Percentiles rank a stretch among this genome's conserved stretches.
Evolutionary conservation across 2,888 invertebrate species (phyloP).

Genomic region (Ephialtes manifestator): DNA sequence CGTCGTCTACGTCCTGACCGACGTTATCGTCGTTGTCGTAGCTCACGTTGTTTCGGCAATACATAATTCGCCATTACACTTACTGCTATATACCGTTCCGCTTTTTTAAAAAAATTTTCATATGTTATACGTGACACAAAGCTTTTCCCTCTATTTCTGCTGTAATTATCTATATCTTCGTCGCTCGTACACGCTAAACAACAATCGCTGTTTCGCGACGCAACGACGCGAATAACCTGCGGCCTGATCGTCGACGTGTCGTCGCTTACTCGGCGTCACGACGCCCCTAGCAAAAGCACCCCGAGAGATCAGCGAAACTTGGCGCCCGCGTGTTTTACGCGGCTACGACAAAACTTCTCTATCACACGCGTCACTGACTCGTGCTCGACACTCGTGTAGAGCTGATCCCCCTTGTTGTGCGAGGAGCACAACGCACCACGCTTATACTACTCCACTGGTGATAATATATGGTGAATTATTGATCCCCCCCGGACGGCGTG

Average conservation of each 20-base stretch:
- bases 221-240: conserved; percentile 4
- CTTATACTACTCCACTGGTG: conserved; percentile 66
- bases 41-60: conserved; percentile 22
- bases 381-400: conserved; percentile 3
- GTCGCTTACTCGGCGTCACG: conserved; percentile 20
- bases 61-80: conserved; percentile 6
- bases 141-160: neutral
- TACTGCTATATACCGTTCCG: conserved; percentile 8
- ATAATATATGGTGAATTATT: conserved; percentile 82
- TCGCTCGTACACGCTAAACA: conserved; percentile 11
- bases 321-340: conserved; percentile 59
- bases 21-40: conserved; percentile 48
- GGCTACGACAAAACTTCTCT: conserved; percentile 44
- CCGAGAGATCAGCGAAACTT: conserved; percentile 14
- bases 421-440: conserved; percentile 33
- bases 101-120: too few relatives aligned
- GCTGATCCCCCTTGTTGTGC: conserved; percentile 11
- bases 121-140: neutral
- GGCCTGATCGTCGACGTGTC: conserved; percentile 6
- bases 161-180: neutral
- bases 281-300: conserved; percentile 11
- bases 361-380: conserved; percentile 39
- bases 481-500: conserved; percentile 79
- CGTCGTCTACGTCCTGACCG: conserved; percentile 63
- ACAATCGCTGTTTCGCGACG: conserved; percentile 6